Conservation (phyloP, 2,797 vertebrate species). For the Coracias cyanogaster region DNA sequence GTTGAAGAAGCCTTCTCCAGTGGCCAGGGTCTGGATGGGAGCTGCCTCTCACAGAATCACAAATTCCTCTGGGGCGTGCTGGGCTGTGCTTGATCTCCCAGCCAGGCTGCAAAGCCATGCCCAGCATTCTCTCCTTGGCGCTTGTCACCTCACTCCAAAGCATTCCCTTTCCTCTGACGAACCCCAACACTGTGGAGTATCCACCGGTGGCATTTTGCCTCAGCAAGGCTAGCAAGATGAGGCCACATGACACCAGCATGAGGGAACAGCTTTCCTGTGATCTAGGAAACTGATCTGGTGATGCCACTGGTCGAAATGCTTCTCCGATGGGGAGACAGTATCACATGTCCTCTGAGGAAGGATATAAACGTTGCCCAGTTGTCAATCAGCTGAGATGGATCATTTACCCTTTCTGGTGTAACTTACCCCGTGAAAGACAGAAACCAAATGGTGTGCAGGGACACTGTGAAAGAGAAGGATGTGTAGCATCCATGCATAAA, state of each 20-base stretch:
- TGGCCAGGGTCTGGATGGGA: not conserved
- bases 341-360: not conserved
- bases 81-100: not conserved
- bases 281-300: conserved; percentile 18
- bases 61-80: not conserved
- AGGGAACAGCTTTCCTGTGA: conserved; percentile 5
- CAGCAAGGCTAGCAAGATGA: not conserved
- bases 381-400: not conserved
- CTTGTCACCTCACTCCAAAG: not conserved
- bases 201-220: conserved; percentile 8
- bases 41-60: not conserved
- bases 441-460: not conserved
- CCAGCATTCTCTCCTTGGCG: not conserved
- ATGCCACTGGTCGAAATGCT: not conserved
- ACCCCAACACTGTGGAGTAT: not conserved
- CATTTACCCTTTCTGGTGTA: not conserved
- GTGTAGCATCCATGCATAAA: not conserved
- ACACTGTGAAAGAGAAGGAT: not conserved
- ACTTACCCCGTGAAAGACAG: not conserved
- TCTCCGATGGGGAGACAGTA: not conserved
- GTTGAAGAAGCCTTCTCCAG: not conserved
- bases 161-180: not conserved
- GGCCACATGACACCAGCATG: not conserved
- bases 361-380: not conserved
- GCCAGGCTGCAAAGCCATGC: not conserved